Percentiles rank a stretch among this genome's conserved stretches.
Evolutionary conservation across 30 jellyfish, hydroid and myxozoan species (phyloP).

Genomic region (Aurelia coerulea): DNA sequence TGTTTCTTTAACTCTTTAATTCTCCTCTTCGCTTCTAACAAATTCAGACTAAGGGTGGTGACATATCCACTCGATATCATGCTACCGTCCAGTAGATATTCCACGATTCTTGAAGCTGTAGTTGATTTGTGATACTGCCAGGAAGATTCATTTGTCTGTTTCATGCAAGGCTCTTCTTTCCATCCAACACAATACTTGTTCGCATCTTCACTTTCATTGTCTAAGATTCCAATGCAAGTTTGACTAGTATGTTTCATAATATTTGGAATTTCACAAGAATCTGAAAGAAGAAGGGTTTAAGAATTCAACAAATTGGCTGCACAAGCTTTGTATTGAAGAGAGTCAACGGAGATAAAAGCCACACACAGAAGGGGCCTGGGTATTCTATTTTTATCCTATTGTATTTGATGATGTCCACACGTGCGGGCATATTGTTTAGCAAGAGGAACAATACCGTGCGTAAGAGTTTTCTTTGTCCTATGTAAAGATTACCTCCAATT

Average conservation of each 20-base stretch:
- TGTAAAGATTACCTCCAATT: too few species aligned
- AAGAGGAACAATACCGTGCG: too few species aligned
- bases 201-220: constrained; percentile 26
- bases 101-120: not conserved
- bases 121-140: not conserved
- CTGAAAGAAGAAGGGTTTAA: not conserved
- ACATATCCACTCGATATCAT: not conserved
- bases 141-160: not conserved
- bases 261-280: not conserved
- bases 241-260: not conserved
- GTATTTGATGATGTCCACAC: too few species aligned
- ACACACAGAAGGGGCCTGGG: too few species aligned
- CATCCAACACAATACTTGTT: constrained; percentile 3
- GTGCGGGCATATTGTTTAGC: too few species aligned
- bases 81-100: not conserved
- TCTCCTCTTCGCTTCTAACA: not conserved
- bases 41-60: not conserved
- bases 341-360: too few species aligned
- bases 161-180: not conserved
- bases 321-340: too few species aligned
- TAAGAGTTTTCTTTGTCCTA: too few species aligned
- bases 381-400: too few species aligned
- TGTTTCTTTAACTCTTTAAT: not conserved
- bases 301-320: too few species aligned
- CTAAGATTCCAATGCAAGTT: not conserved